These are phyloP conservation scores for Protonibea diacanthus DNA, from an alignment of 2,797 vertebrate genomes.

Conservation along the genomic window DNA sequence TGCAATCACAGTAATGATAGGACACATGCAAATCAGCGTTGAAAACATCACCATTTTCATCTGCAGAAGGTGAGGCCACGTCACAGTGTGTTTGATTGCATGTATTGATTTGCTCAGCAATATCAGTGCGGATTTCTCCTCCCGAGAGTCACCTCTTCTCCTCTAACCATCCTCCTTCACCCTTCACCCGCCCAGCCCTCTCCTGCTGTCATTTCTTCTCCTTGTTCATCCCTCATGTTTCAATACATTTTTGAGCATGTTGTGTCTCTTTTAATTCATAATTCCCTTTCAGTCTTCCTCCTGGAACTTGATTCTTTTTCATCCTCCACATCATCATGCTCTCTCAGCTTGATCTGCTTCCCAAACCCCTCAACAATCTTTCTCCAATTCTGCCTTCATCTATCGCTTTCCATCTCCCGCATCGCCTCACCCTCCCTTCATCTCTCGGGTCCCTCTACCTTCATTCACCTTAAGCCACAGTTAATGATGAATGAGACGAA, in stretches of 20 bases:
- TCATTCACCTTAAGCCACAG: constrained; percentile 72
- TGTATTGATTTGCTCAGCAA: constrained; percentile 12
- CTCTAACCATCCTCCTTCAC: neutral
- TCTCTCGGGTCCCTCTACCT: constrained; percentile 43
- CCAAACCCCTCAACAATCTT: constrained; percentile 59
- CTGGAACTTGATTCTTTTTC: constrained; percentile 18
- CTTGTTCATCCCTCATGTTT: neutral
- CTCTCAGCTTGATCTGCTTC: constrained; percentile 53
- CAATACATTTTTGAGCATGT: constrained; percentile 15
- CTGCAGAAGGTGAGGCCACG: constrained; percentile 3
- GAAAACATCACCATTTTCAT: constrained; percentile 21
- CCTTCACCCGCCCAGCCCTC: constrained; percentile 11
- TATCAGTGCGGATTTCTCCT: constrained; percentile 1
- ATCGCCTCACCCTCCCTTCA: constrained; percentile 37
- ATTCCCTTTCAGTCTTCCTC: constrained; percentile 35
- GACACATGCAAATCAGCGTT: constrained; percentile 16
- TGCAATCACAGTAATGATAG: constrained; percentile 43
- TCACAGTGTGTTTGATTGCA: constrained; percentile 19
- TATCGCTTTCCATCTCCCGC: constrained; percentile 50
- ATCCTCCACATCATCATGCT: constrained; percentile 21
- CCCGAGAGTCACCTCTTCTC: neutral
- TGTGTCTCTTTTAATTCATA: constrained; percentile 41
- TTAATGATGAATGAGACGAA: constrained; percentile 78
- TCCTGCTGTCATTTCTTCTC: constrained; percentile 19
- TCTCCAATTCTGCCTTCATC: constrained; percentile 53